Evolutionary conservation across 2,888 invertebrate genomes (phyloP).

Genomic region (Xiphydria camelus): DNA sequence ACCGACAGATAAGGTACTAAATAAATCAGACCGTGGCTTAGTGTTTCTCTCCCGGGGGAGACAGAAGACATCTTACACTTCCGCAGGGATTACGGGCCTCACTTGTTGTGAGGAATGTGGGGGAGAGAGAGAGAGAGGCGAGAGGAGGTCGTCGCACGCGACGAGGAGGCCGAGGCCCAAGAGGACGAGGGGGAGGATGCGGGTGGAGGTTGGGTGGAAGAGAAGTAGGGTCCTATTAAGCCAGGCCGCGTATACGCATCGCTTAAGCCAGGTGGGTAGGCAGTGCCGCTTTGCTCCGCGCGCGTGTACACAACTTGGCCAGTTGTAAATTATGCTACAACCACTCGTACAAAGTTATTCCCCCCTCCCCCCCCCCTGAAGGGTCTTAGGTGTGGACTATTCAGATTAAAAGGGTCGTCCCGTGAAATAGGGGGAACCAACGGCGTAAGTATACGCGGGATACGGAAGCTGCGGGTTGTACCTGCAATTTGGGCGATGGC

Average conservation of each 20-base stretch:
- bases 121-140: neutral
- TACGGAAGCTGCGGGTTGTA: neutral
- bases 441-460: neutral
- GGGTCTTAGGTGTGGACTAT: slow-evolving; percentile 11
- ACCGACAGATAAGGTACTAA: slow-evolving; percentile 15
- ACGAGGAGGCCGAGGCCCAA: neutral
- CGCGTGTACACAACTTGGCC: slow-evolving; percentile 9
- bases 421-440: too few species aligned
- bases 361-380: too few species aligned
- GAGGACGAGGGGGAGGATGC: neutral
- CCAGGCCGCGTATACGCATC: neutral
- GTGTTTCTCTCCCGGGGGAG: slow-evolving; percentile 10
- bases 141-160: neutral
- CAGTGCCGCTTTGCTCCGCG: neutral
- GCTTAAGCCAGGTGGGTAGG: slow-evolving; percentile 2
- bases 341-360: slow-evolving; percentile 11
- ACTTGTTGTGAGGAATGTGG: slow-evolving; percentile 14
- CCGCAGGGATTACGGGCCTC: slow-evolving; percentile 15
- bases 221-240: slow-evolving; percentile 1
- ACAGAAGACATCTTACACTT: slow-evolving; percentile 18
- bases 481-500: neutral
- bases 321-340: slow-evolving; percentile 13
- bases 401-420: slow-evolving; percentile 6
- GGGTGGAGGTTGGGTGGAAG: too few species aligned
- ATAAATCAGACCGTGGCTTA: slow-evolving; percentile 16